Conservation (phyloP, 2,797 vertebrate genomes). For the Amniataba percoides region DNA sequence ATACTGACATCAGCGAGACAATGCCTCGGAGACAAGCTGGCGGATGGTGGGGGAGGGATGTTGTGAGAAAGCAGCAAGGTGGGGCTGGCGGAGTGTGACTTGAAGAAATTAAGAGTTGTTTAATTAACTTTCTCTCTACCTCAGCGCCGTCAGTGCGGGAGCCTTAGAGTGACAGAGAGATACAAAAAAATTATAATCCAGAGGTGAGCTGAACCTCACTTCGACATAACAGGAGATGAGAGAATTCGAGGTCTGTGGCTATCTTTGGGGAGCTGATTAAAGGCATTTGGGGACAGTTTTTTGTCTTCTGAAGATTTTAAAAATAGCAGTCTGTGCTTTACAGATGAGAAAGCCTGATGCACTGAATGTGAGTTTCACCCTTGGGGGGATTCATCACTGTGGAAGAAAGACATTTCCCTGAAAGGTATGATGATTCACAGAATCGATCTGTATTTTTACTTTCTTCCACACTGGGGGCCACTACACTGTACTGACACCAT, state of each 20-base stretch:
- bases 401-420: conserved; percentile 30
- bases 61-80: conserved; percentile 50
- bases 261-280: conserved; percentile 48
- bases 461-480: neutral
- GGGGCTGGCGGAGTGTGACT: conserved; percentile 59
- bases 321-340: conserved; percentile 34
- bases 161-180: conserved; percentile 13
- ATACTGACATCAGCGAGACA: conserved; percentile 46
- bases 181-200: conserved; percentile 25
- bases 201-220: conserved; percentile 31
- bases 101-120: conserved; percentile 67
- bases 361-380: conserved; percentile 36
- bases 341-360: conserved; percentile 33
- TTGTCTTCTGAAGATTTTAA: conserved; percentile 34
- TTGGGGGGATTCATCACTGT: conserved; percentile 35
- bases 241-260: conserved; percentile 8
- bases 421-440: conserved; percentile 35
- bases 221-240: conserved; percentile 2
- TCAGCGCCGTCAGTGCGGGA: conserved; percentile 28
- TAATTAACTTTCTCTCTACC: conserved; percentile 55
- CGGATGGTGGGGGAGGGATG: conserved; percentile 31
- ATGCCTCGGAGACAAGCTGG: conserved; percentile 38
- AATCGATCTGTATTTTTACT: conserved; percentile 14
- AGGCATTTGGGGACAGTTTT: conserved; percentile 30
- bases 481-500: neutral